A percentile compares a stretch with the other conserved stretches of the same genome.
phyloP scores from a whole-genome alignment of 2,888 invertebrate species.

The Taphrorychus bicolor region DNA sequence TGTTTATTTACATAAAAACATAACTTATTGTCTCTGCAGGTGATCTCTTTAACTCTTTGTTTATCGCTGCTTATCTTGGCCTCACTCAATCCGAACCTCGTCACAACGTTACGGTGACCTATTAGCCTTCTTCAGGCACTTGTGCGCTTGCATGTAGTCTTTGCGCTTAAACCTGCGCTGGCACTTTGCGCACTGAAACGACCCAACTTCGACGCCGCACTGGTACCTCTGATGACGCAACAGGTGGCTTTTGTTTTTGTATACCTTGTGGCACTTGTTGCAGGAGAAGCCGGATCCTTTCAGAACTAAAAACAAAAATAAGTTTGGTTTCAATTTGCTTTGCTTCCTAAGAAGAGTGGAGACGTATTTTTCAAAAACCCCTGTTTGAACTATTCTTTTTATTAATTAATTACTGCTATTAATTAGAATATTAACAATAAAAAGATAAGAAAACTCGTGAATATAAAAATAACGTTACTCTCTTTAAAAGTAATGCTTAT shows the following conservation, averaged over 20 bases:
- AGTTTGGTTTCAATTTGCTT: neutral
- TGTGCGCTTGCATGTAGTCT: constrained; percentile 46
- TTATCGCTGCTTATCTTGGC: too few relatives aligned
- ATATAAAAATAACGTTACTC: constrained; percentile 1
- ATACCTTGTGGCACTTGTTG: constrained; percentile 43
- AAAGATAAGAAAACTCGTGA: neutral
- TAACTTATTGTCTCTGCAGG: too few relatives aligned
- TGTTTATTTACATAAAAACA: too few relatives aligned
- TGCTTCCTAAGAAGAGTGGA: neutral
- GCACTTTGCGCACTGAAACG: constrained; percentile 46
- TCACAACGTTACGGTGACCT: too few relatives aligned
- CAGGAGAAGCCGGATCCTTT: neutral
- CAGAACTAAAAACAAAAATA: constrained; percentile 3
- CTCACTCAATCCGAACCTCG: too few relatives aligned
- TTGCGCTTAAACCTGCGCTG: constrained; percentile 48
- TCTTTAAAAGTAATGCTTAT: neutral
- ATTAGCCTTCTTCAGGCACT: neutral
- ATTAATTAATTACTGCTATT: neutral
- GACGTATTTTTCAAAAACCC: neutral
- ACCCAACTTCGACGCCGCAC: constrained; percentile 44
- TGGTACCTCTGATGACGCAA: constrained; percentile 49
- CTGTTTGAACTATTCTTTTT: neutral
- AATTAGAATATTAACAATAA: neutral
- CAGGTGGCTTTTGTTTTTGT: constrained; percentile 46
- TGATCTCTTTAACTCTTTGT: too few relatives aligned